Evolutionary conservation across 1,140 invertebrate species (phyloP), one percentile per base, ranked within the genome.

Genomic region (Gonioctena quinquepunctata): DNA sequence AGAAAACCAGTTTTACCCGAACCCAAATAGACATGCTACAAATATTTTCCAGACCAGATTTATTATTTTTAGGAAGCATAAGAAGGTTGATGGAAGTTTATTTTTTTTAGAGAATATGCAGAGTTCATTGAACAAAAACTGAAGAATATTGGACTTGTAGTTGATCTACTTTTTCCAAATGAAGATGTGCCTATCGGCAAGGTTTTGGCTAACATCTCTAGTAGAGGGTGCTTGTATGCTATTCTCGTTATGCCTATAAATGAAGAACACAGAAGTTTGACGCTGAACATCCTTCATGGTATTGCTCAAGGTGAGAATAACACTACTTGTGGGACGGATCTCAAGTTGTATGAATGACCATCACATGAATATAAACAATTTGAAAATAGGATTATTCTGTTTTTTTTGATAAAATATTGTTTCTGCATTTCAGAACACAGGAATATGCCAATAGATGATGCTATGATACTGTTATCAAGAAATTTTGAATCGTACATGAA

Each of bases 401-500:
- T n/a, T n/a, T n/a, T n/a, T n/a, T n/a, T n/a, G n/a, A n/a, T n/a
- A n/a, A n/a, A n/a, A n/a, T n/a, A n/a, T n/a, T n/a, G n/a, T n/a
- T n/a, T n/a, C n/a, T n/a, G n/a, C n/a, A n/a, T n/a, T 72, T 72
- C 84, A 92, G 96, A 97, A 81, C 95, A 97, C 80, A 89, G 95
- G 72, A 96, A 98, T 83, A 97, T 97, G 94, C 95, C 94, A 0
- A 77, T 96, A n/a, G 94, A 96, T 62, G 94, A 96, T 84, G 94
- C 95, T 1, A 86, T 97, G 65, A 87, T 87, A 68, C 85, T 97
- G 48, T 87, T 97, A 27, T 87, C 87, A 19, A 87, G 91, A 18
- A 95, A 94, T 82, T 96, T 94, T 84, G 89, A 90, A 61, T 88
- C 89, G 62, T 94, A 94, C 80, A 90, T 94, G 78, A 86, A 87